Evolutionary conservation across 1,140 invertebrate genomes (phyloP), one percentile per base, ranked within the genome.

Genomic region (Cotesia typhae): DNA sequence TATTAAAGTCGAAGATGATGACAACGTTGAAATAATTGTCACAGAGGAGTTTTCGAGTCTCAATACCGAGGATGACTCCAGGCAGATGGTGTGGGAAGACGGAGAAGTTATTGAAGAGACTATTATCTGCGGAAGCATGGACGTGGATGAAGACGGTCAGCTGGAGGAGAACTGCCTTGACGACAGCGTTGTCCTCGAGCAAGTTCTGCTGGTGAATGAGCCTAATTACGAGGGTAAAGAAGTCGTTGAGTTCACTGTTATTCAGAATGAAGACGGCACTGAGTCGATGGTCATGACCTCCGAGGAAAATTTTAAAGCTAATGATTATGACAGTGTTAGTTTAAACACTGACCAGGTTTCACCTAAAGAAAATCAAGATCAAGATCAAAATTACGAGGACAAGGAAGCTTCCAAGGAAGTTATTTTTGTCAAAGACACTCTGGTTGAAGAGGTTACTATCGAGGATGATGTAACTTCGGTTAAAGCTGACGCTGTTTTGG

Each of bases 41-140:
- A 41, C 20, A 9, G 64, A 17, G 10, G 17, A 10, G 10, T 52
- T 20, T 37, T 67, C 64, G 52, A 14, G 28, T 17, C 14, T 10
- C 36, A 7, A 14, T 9, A 41, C 28, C n/a, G 37, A 37, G 6
- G 28, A 12, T 2, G 59, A 61, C 35, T 37, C 37, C 12, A 37
- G 37, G 10, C 36, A 64, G 10, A 37, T 67, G n/a, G 14, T 65
- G 36, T 71, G 70, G 63, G 35, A 35, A n/a, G 17, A n/a, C 4
- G 84, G 83, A 36, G 80, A 83, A 37, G 78, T 86, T 4, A 81
- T 83, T 61, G 85, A 87, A 68, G 86, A 87, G 67, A 86, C 85
- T 0, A 82, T 87, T 64, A 84, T 87, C 47, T 87, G 84, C 37
- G 84, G 86, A 65, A 84, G 83, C 55, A 84, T 87, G 84, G 84